These are phyloP conservation scores for Cisticola juncidis DNA, from an alignment of 2,113 vertebrate species.

Conservation along the genomic window DNA sequence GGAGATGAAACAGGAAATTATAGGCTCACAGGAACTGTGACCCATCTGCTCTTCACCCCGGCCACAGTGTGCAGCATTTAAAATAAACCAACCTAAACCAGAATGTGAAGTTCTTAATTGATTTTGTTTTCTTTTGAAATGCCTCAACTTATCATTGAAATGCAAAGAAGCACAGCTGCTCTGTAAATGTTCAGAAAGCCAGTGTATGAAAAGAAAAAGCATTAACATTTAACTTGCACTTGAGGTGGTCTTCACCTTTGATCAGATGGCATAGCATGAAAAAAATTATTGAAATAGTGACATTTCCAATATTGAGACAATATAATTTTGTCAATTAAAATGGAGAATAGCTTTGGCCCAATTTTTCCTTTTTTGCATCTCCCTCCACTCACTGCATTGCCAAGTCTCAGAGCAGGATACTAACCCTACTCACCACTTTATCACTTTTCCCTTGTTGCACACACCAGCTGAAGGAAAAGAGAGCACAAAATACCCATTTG, in stretches of 20 bases:
- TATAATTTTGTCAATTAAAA: neutral
- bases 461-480: neutral
- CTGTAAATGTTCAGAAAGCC: neutral
- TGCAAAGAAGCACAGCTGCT: neutral
- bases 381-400: neutral
- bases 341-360: neutral
- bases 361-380: neutral
- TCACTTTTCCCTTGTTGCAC: neutral
- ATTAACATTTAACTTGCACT: conserved; percentile 4
- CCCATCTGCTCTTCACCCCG: neutral
- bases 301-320: neutral
- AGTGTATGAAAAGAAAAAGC: neutral
- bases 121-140: neutral
- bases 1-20: neutral
- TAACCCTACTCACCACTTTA: neutral
- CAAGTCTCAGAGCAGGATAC: neutral
- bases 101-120: neutral
- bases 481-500: neutral
- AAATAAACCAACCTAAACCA: neutral
- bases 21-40: neutral
- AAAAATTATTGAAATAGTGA: neutral
- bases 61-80: neutral
- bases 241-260: neutral
- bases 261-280: neutral
- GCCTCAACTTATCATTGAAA: neutral